Evolutionary conservation across 2,888 invertebrate species (phyloP).

Genomic region (Heliconius sara): DNA sequence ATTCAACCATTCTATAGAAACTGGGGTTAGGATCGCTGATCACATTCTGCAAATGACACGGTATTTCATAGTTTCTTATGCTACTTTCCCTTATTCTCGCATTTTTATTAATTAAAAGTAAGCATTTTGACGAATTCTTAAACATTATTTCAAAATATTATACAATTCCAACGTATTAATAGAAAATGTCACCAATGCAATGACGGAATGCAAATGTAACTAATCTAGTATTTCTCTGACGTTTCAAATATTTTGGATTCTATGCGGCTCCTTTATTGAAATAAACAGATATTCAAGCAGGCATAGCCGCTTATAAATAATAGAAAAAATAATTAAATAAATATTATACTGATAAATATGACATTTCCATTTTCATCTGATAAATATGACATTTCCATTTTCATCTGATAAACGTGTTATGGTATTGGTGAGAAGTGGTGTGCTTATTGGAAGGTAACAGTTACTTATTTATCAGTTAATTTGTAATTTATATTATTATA

Average conservation of each 20-base stretch:
- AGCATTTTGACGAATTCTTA: not conserved
- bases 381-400: too few relatives aligned
- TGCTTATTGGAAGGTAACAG: too few relatives aligned
- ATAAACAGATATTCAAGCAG: not conserved
- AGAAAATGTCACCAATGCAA: conserved; percentile 5
- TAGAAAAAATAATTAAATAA: not conserved
- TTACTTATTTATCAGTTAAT: too few relatives aligned
- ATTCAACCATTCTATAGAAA: conserved; percentile 87
- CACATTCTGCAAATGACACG: conserved; percentile 63
- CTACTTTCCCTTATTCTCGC: conserved; percentile 2
- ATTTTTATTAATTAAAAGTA: not conserved
- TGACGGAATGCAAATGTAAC: not conserved
- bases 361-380: too few relatives aligned
- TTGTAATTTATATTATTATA: too few relatives aligned
- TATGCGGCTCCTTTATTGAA: not conserved
- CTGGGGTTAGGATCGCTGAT: conserved; percentile 74
- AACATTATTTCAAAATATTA: conserved; percentile 8
- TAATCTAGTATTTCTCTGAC: not conserved
- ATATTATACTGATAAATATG: not conserved
- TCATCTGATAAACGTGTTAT: too few relatives aligned
- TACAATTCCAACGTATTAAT: not conserved
- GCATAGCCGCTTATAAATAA: not conserved
- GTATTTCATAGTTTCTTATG: conserved; percentile 69
- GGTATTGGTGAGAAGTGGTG: too few relatives aligned
- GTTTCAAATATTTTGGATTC: not conserved